Conservation (phyloP, 2,888 invertebrate species). For the Noctua janthe region DNA sequence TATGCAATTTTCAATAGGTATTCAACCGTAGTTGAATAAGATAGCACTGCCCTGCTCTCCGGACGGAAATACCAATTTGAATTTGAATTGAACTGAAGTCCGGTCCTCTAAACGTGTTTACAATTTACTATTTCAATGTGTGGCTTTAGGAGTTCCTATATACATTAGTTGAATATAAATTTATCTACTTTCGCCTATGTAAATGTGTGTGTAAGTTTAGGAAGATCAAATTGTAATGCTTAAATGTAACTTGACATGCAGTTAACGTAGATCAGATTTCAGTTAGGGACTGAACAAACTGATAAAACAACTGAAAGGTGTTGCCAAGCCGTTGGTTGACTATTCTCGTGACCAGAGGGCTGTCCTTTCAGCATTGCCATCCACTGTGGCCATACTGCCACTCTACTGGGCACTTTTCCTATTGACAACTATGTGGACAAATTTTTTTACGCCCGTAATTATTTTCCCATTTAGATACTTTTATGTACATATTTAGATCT, state of each 20-base stretch:
- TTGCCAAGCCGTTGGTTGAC: too few species aligned
- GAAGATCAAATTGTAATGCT: not conserved
- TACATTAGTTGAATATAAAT: too few species aligned
- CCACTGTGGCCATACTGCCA: too few species aligned
- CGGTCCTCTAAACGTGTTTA: slow-evolving; percentile 8
- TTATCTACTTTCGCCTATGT: not conserved
- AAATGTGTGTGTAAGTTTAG: not conserved
- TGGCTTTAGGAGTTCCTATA: not conserved
- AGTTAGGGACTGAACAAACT: not conserved
- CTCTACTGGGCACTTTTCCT: too few species aligned
- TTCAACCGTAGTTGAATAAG: slow-evolving; percentile 43
- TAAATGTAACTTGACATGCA: not conserved
- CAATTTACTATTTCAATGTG: slow-evolving; percentile 17
- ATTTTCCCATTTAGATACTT: too few species aligned
- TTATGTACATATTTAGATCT: too few species aligned
- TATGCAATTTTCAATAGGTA: slow-evolving; percentile 46
- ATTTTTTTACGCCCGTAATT: too few species aligned
- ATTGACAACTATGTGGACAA: too few species aligned
- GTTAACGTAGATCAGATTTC: not conserved
- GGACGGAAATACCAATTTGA: slow-evolving; percentile 50
- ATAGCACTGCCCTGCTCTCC: slow-evolving; percentile 28
- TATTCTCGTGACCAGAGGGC: too few species aligned
- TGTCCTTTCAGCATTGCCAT: too few species aligned
- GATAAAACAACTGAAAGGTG: not conserved
- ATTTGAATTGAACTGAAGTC: slow-evolving; percentile 54